Conservation (phyloP, 2,888 invertebrate species). For the Gibbula magus region DNA sequence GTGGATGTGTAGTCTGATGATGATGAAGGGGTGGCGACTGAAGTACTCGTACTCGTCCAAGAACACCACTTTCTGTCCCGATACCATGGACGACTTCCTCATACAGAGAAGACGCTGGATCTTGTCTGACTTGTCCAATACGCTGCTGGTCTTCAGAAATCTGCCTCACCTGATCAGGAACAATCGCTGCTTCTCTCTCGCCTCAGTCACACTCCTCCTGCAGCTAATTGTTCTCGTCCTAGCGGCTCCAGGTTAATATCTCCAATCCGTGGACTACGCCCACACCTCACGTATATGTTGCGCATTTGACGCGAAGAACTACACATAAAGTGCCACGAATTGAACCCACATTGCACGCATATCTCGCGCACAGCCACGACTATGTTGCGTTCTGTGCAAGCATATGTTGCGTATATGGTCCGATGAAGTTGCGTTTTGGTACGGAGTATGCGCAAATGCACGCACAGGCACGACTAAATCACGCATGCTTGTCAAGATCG, state of each 20-base stretch:
- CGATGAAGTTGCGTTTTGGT: too few relatives aligned
- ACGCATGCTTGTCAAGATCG: too few relatives aligned
- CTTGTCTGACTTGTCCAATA: conserved; percentile 56
- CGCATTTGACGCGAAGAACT: too few relatives aligned
- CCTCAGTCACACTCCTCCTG: conserved; percentile 49
- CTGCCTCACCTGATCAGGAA: conserved; percentile 33
- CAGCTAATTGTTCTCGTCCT: conserved; percentile 52
- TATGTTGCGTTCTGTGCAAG: too few relatives aligned
- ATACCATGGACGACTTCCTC: conserved; percentile 52
- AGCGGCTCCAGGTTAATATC: too few relatives aligned
- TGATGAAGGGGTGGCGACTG: conserved; percentile 56
- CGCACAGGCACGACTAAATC: too few relatives aligned
- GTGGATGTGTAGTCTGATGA: conserved; percentile 60
- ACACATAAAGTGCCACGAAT: too few relatives aligned
- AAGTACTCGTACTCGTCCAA: conserved; percentile 44
- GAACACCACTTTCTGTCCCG: conserved; percentile 57
- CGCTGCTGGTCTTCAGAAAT: conserved; percentile 47
- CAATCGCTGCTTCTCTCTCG: conserved; percentile 49
- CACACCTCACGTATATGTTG: too few relatives aligned
- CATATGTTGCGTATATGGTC: too few relatives aligned
- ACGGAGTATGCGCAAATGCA: too few relatives aligned
- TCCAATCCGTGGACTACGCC: too few relatives aligned
- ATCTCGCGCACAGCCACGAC: conserved; percentile 48
- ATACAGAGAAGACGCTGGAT: conserved; percentile 58
- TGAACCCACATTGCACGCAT: too few relatives aligned